Evolutionary conservation across 2,797 vertebrate genomes (phyloP).

Genomic region (Takifugu ocellatus): DNA sequence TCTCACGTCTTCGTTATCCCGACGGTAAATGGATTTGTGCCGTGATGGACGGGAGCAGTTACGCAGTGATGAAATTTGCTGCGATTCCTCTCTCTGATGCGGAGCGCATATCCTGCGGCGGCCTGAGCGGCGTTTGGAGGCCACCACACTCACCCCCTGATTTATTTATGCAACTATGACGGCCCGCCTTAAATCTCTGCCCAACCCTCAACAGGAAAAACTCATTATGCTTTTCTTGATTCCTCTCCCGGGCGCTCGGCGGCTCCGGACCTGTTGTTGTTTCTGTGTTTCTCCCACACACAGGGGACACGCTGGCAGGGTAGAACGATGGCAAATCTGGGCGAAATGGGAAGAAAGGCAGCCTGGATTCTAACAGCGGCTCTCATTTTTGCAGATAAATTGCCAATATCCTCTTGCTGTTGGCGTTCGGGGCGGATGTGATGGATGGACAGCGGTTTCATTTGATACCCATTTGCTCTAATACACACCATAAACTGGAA

Average conservation of each 20-base stretch:
- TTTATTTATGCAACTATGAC: slow-evolving; percentile 15
- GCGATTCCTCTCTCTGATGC: slow-evolving; percentile 10
- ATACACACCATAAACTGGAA: neutral
- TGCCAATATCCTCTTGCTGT: slow-evolving; percentile 16
- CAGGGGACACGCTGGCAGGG: slow-evolving; percentile 3
- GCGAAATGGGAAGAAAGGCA: slow-evolving; percentile 1
- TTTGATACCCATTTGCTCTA: slow-evolving; percentile 23
- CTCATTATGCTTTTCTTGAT: neutral
- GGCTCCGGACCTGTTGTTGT: slow-evolving; percentile 13
- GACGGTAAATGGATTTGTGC: slow-evolving; percentile 50
- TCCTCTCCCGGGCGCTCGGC: slow-evolving; percentile 4
- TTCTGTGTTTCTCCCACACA: slow-evolving; percentile 7
- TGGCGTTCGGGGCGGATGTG: slow-evolving; percentile 12
- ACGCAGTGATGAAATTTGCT: slow-evolving; percentile 25
- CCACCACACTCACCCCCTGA: slow-evolving; percentile 13
- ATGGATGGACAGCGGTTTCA: slow-evolving; percentile 14
- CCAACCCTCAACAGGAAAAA: slow-evolving; percentile 3
- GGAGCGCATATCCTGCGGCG: neutral
- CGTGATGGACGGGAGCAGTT: slow-evolving; percentile 25
- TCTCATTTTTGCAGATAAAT: slow-evolving; percentile 23
- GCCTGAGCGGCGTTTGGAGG: neutral
- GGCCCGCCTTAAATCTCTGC: neutral
- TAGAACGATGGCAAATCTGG: neutral
- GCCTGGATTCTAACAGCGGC: slow-evolving; percentile 28
- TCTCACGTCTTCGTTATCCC: slow-evolving; percentile 39